Conservation (phyloP, 2,888 invertebrate genomes). For the Dorcus parallelipipedus region DNA sequence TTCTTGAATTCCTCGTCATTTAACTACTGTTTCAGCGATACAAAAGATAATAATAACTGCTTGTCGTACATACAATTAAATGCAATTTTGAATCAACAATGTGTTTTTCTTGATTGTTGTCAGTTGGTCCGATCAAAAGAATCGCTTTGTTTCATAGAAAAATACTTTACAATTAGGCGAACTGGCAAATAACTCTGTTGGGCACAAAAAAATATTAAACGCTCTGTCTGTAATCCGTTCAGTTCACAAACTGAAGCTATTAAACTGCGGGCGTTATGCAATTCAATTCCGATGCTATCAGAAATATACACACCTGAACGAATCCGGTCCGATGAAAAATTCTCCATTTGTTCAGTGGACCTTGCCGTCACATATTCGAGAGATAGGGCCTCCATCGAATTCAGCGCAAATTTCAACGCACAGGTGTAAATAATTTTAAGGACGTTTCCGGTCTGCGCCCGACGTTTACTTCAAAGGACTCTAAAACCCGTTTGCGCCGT, state of each 20-base stretch:
- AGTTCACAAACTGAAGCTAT: not conserved
- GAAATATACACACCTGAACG: conserved; percentile 4
- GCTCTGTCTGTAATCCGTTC: not conserved
- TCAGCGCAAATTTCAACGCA: conserved; percentile 2
- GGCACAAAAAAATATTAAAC: too few species aligned
- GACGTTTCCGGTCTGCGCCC: not conserved
- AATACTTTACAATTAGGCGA: too few species aligned
- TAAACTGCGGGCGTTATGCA: not conserved
- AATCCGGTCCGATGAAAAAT: not conserved
- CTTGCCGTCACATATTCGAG: conserved; percentile 15
- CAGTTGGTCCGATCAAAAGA: too few species aligned
- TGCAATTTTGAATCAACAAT: too few species aligned
- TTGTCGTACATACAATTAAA: too few species aligned
- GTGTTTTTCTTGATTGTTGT: too few species aligned
- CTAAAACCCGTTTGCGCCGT: not conserved
- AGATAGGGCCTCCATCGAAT: not conserved
- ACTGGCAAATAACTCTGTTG: too few species aligned
- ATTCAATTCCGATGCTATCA: conserved; percentile 7
- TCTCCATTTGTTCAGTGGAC: conserved; percentile 21
- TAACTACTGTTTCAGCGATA: too few species aligned
- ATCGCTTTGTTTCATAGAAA: too few species aligned
- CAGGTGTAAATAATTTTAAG: conserved; percentile 16
- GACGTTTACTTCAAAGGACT: not conserved
- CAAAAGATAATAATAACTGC: too few species aligned
- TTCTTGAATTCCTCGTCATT: too few species aligned